These are phyloP conservation scores for Caenorhabditis doughertyi DNA, from an alignment of 2,888 invertebrate genomes.

Conservation along the genomic window DNA sequence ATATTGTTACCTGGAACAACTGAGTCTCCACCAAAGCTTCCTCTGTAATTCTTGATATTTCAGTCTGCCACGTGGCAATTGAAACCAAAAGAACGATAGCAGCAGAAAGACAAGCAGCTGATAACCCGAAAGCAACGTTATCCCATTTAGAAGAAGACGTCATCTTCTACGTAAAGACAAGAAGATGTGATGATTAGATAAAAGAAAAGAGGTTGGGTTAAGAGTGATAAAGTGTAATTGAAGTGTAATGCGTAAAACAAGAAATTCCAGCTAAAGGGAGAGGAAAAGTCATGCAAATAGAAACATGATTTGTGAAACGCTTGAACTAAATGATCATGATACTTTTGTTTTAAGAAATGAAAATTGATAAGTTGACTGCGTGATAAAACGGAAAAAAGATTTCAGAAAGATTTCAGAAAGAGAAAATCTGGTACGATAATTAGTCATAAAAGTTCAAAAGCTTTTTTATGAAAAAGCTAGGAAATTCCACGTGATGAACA, in stretches of 20 bases:
- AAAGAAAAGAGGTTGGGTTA: not conserved
- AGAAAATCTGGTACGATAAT: no score
- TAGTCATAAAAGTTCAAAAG: no score
- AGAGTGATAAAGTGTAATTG: slow-evolving; percentile 30
- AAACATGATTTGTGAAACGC: not conserved
- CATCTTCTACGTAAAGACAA: slow-evolving; percentile 2
- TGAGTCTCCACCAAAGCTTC: slow-evolving; percentile 53
- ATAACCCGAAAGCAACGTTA: slow-evolving; percentile 50
- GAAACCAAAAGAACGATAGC: slow-evolving; percentile 45
- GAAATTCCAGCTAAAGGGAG: not conserved
- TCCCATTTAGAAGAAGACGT: slow-evolving; percentile 61
- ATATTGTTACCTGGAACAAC: slow-evolving; percentile 40
- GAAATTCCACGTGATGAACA: not conserved
- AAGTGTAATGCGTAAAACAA: slow-evolving; percentile 9
- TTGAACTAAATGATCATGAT: no score
- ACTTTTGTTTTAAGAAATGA: no score
- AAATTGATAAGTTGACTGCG: no score
- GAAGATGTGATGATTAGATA: slow-evolving; percentile 20
- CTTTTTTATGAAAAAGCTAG: not conserved
- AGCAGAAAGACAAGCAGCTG: slow-evolving; percentile 60
- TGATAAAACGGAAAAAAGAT: no score
- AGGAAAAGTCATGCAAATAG: slow-evolving; percentile 3
- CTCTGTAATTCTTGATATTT: slow-evolving; percentile 48
- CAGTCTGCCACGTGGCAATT: slow-evolving; percentile 60
- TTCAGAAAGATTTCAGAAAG: no score